These are phyloP conservation scores for Merluccius polli DNA, from an alignment of 2,797 vertebrate species.

Conservation along the genomic window DNA sequence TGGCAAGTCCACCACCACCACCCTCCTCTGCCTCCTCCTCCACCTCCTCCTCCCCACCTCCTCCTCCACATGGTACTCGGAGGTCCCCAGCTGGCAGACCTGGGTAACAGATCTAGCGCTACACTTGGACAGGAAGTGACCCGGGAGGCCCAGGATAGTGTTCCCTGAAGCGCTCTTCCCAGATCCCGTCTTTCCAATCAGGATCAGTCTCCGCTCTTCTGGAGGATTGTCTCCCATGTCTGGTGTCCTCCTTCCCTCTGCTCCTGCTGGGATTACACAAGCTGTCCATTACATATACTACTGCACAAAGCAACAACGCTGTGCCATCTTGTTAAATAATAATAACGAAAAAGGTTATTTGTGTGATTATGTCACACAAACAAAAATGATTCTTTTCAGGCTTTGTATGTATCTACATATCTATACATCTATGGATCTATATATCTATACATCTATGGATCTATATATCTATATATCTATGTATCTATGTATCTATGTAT, in stretches of 20 bases:
- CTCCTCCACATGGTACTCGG: too few species aligned
- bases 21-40: conserved; percentile 31
- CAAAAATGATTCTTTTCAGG: too few species aligned
- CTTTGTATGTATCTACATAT: too few species aligned
- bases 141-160: conserved; percentile 71
- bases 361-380: too few species aligned
- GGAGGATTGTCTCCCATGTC: not conserved
- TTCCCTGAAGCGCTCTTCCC: conserved; percentile 78
- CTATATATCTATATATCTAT: too few species aligned
- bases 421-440: too few species aligned
- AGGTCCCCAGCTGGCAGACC: conserved; percentile 55
- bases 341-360: too few species aligned
- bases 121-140: conserved; percentile 63
- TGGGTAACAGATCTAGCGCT: conserved; percentile 69
- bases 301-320: too few species aligned
- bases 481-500: too few species aligned
- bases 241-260: conserved; percentile 5
- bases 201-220: conserved; percentile 67
- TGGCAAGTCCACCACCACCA: conserved; percentile 73
- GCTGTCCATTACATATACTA: not conserved
- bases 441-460: too few species aligned
- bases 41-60: too few species aligned
- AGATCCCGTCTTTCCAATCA: conserved; percentile 72
- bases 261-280: conserved; percentile 17
- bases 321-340: too few species aligned